Conservation (phyloP, 23 tunicate genomes). For the Pegea sp. region DNA sequence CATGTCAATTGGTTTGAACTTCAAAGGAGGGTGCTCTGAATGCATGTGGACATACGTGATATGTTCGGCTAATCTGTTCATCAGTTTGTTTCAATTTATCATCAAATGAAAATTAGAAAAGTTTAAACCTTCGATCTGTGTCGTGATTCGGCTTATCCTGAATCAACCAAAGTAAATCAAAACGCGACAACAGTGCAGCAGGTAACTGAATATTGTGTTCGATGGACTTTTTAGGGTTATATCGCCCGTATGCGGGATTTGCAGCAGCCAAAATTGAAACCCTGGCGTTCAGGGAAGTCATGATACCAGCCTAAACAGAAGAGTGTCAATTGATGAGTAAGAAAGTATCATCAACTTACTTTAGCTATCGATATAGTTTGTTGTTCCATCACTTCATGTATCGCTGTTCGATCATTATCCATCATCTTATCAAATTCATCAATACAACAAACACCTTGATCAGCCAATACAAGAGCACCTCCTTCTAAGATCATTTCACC, state of each 20-base stretch:
- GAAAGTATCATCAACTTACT: no score
- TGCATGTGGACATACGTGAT: constrained; percentile 96
- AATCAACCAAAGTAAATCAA: constrained; percentile 95
- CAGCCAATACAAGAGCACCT: constrained; percentile 96
- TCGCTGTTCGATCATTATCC: constrained; percentile 97
- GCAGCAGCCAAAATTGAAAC: constrained; percentile 98
- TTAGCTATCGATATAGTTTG: constrained; percentile 92
- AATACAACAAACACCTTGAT: constrained; percentile 97
- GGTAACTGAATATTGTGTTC: constrained; percentile 98
- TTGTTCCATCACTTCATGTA: constrained; percentile 99
- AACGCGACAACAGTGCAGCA: constrained; percentile 93
- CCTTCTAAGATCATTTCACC: constrained; percentile 95
- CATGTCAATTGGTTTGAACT: constrained; percentile 78
- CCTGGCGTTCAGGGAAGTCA: constrained; percentile 97
- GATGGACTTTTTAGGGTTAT: constrained; percentile 89
- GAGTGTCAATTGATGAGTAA: no score
- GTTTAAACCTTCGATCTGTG: constrained; percentile 46
- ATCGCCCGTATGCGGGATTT: constrained; percentile 96
- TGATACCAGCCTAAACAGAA: constrained; percentile 75
- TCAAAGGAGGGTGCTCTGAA: constrained; percentile 83
- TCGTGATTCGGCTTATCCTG: constrained; percentile 97
- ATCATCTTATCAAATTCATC: constrained; percentile 99
- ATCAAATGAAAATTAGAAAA: neutral
- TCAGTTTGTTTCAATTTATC: no score
- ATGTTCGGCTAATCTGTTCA: constrained; percentile 89